Base-by-base conservation (phyloP, 1,140 invertebrate species). In the Sycobia sp. region DNA sequence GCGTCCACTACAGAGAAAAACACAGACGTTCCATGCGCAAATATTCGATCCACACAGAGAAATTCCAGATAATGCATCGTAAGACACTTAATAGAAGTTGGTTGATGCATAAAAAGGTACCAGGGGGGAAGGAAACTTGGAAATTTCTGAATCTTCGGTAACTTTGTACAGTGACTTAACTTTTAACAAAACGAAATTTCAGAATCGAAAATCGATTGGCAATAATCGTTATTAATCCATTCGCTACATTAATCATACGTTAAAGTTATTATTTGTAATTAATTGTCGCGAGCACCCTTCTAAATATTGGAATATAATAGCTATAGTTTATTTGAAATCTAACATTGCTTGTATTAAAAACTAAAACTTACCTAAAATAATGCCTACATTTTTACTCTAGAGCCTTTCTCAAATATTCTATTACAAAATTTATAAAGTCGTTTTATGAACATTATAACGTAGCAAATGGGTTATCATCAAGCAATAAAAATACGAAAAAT, bases 1-100 rank as follows among this genome's bases (percentile, higher is more conserved):
- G 55, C 55, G 55, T 44, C 62, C 55, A 65, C 55, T 65, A 65
- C 54, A 65, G 55, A 65, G 47, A 58, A 18, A n/a, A 65, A 65
- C 62, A 65, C 27, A 58, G 62, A 65, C 47, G 25, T 58, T 58
- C 47, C 62, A 65, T 65, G 62, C 62, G 55, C 16, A 53, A 27
- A 41, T 47, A 62, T 60, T 50, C 50, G 18, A 50, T 57, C 38
- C 34, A 63, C 61, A 63, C 25, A 34, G 61, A 63, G 27, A 56
- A 56, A 63, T 14, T 56, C 25, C 36, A 50, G 55, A 56, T 49
- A 63, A 63, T 8, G 57, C 18, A 51, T 43, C 27, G 29, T 57
- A 56, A 54, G 16, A 63, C 53, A 63, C 54, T 36, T 62, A 63
- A 36, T 41, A 55, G 46, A 50, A 34, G 27, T 41, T 41, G 34